A percentile compares a stretch with the other conserved stretches of the same genome.
Conservation (phyloP, 2,797 vertebrate genomes). For the Tapera naevia region DNA sequence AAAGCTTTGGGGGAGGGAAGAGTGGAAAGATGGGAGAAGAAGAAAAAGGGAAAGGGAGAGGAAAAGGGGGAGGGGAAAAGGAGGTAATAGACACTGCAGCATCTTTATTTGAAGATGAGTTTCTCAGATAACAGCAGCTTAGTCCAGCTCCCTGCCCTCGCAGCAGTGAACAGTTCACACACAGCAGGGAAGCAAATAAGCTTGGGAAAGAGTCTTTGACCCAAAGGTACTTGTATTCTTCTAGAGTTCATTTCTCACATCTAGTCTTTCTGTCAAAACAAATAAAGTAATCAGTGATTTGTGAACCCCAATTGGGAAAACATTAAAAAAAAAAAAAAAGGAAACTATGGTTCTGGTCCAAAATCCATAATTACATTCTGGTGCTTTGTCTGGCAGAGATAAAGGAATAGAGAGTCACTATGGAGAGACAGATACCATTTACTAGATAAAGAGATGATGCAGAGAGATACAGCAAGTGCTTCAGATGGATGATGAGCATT, state of each 20-base stretch:
- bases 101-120: constrained; percentile 10
- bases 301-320: neutral
- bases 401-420: neutral
- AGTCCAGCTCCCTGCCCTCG: neutral
- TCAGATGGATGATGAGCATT: neutral
- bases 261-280: neutral
- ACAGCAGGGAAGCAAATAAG: constrained; percentile 2
- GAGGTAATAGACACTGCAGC: neutral
- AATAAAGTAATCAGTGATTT: neutral
- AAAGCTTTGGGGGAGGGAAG: neutral
- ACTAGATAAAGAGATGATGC: constrained; percentile 25
- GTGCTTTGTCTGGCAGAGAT: neutral
- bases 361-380: neutral
- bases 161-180: neutral
- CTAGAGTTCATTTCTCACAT: neutral
- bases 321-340: too few species aligned
- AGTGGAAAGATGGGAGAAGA: neutral
- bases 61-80: neutral
- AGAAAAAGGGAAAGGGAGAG: neutral
- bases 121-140: constrained; percentile 8
- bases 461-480: constrained; percentile 1
- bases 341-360: neutral
- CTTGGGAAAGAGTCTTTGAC: constrained; percentile 11
- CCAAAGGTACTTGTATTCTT: neutral
- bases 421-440: neutral